These are phyloP conservation scores for Hiodon alosoides DNA, from an alignment of 2,113 vertebrate genomes.

Conservation along the genomic window DNA sequence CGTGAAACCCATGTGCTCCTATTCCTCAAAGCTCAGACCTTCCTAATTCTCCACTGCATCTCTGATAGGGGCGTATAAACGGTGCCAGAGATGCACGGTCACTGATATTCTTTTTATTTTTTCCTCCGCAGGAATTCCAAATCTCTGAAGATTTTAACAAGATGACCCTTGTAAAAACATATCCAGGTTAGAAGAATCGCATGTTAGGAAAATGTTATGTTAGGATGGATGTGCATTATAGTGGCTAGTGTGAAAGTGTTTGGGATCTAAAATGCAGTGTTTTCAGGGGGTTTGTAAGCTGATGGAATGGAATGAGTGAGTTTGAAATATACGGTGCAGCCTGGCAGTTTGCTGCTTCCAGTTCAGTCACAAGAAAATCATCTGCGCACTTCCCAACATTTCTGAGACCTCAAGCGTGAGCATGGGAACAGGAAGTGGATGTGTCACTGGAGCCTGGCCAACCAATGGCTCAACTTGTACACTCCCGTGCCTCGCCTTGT, in stretches of 20 bases:
- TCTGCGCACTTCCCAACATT: constrained; percentile 17
- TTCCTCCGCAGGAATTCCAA: constrained; percentile 77
- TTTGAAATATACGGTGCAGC: not conserved
- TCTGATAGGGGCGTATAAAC: not conserved
- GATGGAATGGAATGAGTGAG: not conserved
- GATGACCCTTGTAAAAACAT: constrained; percentile 96
- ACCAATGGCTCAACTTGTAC: not conserved
- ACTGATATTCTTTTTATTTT: not conserved
- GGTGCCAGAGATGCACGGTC: not conserved
- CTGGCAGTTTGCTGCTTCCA: not conserved
- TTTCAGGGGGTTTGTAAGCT: not conserved
- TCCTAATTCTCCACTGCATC: too few species aligned
- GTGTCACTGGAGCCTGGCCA: not conserved
- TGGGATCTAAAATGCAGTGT: not conserved
- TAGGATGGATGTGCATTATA: too few species aligned
- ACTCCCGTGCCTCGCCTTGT: not conserved
- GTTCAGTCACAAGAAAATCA: constrained; percentile 5
- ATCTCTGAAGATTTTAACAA: constrained; percentile 98
- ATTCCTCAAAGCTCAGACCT: too few species aligned
- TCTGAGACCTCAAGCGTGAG: constrained; percentile 2
- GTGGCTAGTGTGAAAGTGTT: not conserved
- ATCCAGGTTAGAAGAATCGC: constrained; percentile 77
- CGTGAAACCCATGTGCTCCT: too few species aligned
- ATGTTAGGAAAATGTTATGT: not conserved
- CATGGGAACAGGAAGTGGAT: constrained; percentile 1